Percentiles rank a stretch among this genome's conserved stretches.
Conservation (phyloP, 2,113 vertebrate genomes). For the Neogale vison region DNA sequence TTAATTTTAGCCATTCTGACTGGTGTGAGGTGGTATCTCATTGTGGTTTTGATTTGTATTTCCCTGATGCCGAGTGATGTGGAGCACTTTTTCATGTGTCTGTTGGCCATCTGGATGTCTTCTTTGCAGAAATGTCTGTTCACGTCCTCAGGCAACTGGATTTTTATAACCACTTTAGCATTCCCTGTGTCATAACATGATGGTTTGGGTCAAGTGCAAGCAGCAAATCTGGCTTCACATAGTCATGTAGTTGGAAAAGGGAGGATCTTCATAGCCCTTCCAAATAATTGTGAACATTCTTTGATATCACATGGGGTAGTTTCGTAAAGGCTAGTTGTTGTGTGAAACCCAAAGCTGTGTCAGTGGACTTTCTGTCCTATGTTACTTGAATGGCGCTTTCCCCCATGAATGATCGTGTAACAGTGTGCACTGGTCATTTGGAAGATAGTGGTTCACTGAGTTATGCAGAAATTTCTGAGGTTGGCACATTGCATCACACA, state of each 20-base stretch:
- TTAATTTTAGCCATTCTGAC: too few relatives aligned
- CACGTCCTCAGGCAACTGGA: too few relatives aligned
- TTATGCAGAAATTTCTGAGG: background rate
- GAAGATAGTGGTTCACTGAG: background rate
- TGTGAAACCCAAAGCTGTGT: fast-evolving
- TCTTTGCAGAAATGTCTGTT: too few relatives aligned
- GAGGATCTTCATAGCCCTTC: background rate
- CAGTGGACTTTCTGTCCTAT: background rate
- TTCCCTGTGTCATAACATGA: background rate
- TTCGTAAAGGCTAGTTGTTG: background rate
- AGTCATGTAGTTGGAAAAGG: background rate
- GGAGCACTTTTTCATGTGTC: too few relatives aligned
- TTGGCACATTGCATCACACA: fast-evolving
- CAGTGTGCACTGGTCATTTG: background rate
- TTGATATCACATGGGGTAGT: too few relatives aligned
- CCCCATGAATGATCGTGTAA: fast-evolving
- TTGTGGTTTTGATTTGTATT: too few relatives aligned
- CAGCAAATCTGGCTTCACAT: background rate
- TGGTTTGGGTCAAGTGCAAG: background rate
- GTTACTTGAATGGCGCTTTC: background rate
- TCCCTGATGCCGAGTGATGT: too few relatives aligned
- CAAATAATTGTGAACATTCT: background rate
- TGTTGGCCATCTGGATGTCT: too few relatives aligned
- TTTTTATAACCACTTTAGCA: background rate
- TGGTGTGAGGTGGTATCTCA: too few relatives aligned